Conservation (phyloP, 2,113 vertebrate genomes). For the Chascanopsetta lugubris region DNA sequence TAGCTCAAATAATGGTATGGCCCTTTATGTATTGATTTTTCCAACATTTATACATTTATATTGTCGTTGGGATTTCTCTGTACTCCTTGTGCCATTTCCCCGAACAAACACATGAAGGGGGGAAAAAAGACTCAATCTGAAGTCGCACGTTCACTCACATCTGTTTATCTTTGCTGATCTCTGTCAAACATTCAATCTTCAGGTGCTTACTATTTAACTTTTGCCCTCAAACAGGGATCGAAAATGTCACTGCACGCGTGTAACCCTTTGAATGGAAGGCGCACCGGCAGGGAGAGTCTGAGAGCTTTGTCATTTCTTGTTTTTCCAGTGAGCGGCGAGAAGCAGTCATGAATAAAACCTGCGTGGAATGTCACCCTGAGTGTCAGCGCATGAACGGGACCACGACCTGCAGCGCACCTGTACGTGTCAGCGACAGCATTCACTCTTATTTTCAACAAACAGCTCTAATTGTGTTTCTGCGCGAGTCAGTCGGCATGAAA, state of each 20-base stretch:
- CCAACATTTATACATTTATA: too few species aligned
- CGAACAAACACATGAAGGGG: too few species aligned
- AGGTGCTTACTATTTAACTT: slow-evolving; percentile 67
- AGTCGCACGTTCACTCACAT: slow-evolving; percentile 37
- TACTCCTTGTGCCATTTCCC: too few species aligned
- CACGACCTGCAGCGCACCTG: slow-evolving; percentile 84
- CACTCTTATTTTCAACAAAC: not conserved
- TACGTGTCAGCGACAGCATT: slow-evolving; percentile 67
- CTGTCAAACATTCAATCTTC: slow-evolving; percentile 68
- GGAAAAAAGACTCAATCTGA: slow-evolving; percentile 32
- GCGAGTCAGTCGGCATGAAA: slow-evolving; percentile 5
- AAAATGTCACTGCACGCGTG: slow-evolving; percentile 23
- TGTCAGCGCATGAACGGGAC: slow-evolving; percentile 84
- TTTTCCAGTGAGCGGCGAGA: slow-evolving; percentile 83
- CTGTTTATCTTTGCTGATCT: slow-evolving; percentile 61
- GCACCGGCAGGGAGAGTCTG: slow-evolving; percentile 1
- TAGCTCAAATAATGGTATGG: too few species aligned
- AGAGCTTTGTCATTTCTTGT: slow-evolving; percentile 10
- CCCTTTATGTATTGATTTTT: too few species aligned
- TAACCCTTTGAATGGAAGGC: slow-evolving; percentile 37
- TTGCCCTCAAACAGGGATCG: slow-evolving; percentile 39
- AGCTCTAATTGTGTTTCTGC: not conserved
- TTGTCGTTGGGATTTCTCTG: too few species aligned
- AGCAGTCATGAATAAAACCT: slow-evolving; percentile 78
- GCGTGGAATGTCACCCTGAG: slow-evolving; percentile 85